These are phyloP conservation scores for Crotalus viridis DNA, from an alignment of 2,113 vertebrate species.

Conservation along the genomic window DNA sequence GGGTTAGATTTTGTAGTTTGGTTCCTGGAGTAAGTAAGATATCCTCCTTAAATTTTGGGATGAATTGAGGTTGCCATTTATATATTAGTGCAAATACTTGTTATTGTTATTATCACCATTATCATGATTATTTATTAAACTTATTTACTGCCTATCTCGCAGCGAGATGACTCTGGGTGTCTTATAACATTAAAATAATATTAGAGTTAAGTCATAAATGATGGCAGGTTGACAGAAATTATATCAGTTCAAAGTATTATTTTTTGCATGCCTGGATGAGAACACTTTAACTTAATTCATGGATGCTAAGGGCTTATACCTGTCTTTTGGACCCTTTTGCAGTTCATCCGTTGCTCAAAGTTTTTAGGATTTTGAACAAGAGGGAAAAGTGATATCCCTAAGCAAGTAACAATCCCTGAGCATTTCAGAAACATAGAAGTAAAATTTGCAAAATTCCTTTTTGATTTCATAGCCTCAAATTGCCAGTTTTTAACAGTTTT, in stretches of 20 bases:
- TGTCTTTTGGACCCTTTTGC: neutral
- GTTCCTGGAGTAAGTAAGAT: neutral
- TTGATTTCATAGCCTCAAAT: conserved; percentile 28
- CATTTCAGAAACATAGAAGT: neutral
- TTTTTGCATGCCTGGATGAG: neutral
- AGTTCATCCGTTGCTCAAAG: neutral
- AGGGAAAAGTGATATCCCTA: neutral
- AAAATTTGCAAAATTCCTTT: neutral
- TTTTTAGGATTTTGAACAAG: neutral
- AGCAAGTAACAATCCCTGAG: neutral
- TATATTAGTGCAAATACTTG: neutral
- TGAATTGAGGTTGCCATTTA: neutral
- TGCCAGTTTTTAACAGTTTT: conserved; percentile 15
- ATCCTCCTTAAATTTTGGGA: neutral
- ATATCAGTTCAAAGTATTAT: neutral
- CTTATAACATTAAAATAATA: neutral
- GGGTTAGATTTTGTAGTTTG: neutral
- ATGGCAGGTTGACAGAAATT: neutral
- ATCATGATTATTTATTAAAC: neutral
- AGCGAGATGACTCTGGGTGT: neutral
- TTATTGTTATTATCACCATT: neutral
- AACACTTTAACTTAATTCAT: neutral
- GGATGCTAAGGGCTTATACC: neutral
- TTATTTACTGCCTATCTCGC: neutral
- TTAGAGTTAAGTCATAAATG: neutral